These are phyloP conservation scores for Cyclura pinguis DNA, from an alignment of 2,797 vertebrate species.

Conservation along the genomic window DNA sequence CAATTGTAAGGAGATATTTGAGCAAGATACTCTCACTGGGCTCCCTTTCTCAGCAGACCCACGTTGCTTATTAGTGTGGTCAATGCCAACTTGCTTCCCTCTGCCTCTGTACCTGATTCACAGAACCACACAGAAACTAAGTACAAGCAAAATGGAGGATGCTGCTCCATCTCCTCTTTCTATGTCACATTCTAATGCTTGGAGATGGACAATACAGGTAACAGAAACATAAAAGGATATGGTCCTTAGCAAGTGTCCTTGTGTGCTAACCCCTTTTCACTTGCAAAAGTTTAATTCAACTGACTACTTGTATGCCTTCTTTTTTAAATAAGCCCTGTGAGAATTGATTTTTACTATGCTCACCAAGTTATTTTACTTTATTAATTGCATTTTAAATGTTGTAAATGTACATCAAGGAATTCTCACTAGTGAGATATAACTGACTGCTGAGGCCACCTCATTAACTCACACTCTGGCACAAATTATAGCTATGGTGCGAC, in stretches of 20 bases:
- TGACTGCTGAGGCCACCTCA: background rate
- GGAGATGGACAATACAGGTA: too few relatives aligned
- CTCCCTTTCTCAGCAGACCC: too few relatives aligned
- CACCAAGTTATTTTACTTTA: slow-evolving; percentile 19
- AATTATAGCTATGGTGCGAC: background rate
- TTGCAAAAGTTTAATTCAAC: background rate
- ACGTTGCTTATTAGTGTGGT: too few relatives aligned
- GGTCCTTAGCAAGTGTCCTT: background rate
- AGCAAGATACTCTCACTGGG: too few relatives aligned
- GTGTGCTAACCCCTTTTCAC: background rate
- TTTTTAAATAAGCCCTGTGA: background rate
- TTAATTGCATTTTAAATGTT: slow-evolving; percentile 22
- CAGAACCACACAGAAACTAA: background rate
- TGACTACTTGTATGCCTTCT: background rate
- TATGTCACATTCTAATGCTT: too few relatives aligned
- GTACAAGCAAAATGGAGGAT: background rate
- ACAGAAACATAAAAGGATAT: too few relatives aligned
- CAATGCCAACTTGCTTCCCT: too few relatives aligned
- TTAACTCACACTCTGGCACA: slow-evolving; percentile 13
- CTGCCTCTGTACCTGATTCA: too few relatives aligned
- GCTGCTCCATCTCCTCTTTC: background rate
- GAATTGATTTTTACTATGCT: slow-evolving; percentile 18
- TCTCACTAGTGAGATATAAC: background rate
- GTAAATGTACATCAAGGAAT: background rate
- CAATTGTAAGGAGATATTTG: too few relatives aligned